Evolutionary conservation across 2,797 vertebrate genomes (phyloP), one percentile per base, ranked within the genome.

Genomic region (Pogonophryne albipinna): DNA sequence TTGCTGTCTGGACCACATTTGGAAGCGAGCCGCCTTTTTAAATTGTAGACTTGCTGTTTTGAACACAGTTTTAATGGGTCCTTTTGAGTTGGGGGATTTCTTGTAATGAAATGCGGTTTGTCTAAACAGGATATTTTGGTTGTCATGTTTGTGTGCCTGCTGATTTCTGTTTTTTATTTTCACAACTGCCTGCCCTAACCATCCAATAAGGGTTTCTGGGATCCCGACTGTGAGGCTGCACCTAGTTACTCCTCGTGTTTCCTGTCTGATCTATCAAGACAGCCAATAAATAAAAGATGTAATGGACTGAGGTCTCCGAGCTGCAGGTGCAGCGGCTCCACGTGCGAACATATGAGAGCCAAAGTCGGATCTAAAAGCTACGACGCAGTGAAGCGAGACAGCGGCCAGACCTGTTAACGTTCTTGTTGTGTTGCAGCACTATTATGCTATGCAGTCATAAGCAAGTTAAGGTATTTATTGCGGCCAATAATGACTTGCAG

Each of bases 401-500:
- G 65, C 58, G 17, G 70, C 74, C 72, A 84, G 84, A 88, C 83
- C 83, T 81, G 87, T 90, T 90, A 92, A 91, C 87, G 78, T 73
- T 86, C 81, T 87, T 90, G 84, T 92, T 92, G 87, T 93, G 84
- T 83, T 91, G 86, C 80, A 74, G 76, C 84, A 88, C 83, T 85
- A 84, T 88, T 93, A 87, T 80, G 85, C 85, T 50, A 84, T 91
- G 88, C 84, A 89, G 87, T 93, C 89, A 90, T 92, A 91, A 91
- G 87, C 89, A 89, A 92, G 84, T 86, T 42, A 70, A 87, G 92
- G 91, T 89, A 93, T 95, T 94, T 94, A 94, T 85, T 91, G 88
- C 87, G 58, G 74, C 89, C 85, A 92, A 92, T 95, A 95, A 94
- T 94, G 92, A 93, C 91, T 93, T 88, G 84, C 94, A 95, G 93